Conservation (phyloP, 2,797 vertebrate species). For the Pitangus sulphuratus region DNA sequence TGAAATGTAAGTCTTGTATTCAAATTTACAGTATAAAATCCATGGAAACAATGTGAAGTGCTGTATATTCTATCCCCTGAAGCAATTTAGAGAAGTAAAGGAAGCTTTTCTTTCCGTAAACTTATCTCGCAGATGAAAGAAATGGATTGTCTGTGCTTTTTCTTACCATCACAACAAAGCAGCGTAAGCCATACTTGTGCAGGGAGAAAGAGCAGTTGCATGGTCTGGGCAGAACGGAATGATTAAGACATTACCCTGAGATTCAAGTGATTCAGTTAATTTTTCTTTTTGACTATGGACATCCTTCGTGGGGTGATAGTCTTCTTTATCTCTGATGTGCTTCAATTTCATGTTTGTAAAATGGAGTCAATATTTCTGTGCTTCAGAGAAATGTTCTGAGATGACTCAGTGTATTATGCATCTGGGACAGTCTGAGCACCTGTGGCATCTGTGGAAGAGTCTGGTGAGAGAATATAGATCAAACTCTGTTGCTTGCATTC, state of each 20-base stretch:
- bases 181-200: background rate
- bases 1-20: background rate
- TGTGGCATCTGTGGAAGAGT: background rate
- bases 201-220: background rate
- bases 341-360: background rate
- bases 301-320: background rate
- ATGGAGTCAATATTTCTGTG: background rate
- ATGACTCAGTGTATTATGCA: background rate
- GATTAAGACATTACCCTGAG: background rate
- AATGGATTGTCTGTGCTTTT: background rate
- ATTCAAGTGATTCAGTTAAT: background rate
- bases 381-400: background rate
- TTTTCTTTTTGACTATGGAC: background rate
- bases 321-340: background rate
- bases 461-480: conserved; percentile 3
- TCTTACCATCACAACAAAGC: background rate
- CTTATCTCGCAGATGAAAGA: background rate
- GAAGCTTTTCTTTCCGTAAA: background rate
- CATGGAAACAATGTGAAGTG: background rate
- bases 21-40: background rate
- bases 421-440: background rate
- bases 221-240: background rate
- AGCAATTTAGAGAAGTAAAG: background rate
- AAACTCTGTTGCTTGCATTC: background rate
- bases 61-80: background rate